These are phyloP conservation scores for Sebastes melanostomus DNA, from an alignment of 2,797 vertebrate genomes.

Conservation along the genomic window DNA sequence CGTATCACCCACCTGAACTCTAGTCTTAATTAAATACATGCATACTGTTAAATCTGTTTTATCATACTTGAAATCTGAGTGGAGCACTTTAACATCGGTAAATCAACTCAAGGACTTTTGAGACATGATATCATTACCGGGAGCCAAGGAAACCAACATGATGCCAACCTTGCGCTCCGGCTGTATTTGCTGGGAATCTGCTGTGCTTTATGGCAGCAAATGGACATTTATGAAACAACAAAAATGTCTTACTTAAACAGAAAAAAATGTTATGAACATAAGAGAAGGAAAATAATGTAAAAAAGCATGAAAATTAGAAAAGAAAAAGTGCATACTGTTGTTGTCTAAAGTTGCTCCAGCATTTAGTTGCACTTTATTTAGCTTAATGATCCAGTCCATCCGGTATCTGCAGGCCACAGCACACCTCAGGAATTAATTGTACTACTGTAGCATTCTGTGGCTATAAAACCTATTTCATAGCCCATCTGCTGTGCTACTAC, in stretches of 20 bases:
- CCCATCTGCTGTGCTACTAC: conserved; percentile 47
- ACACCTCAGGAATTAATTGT: not conserved
- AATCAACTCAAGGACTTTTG: not conserved
- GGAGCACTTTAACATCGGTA: not conserved
- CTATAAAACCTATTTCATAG: conserved; percentile 45
- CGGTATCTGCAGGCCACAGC: conserved; percentile 10
- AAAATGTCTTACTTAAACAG: not conserved
- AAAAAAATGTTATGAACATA: not conserved
- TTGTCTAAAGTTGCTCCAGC: not conserved
- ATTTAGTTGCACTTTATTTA: not conserved
- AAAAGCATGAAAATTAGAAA: not conserved
- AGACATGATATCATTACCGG: not conserved
- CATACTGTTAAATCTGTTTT: not conserved
- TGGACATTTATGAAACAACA: not conserved
- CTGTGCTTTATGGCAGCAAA: not conserved
- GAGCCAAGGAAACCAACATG: not conserved
- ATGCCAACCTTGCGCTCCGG: not conserved
- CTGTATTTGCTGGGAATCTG: not conserved
- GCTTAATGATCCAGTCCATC: conserved; percentile 35
- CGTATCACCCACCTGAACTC: not conserved
- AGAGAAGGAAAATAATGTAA: not conserved
- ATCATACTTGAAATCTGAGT: not conserved
- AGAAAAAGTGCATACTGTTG: not conserved
- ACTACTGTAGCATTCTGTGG: conserved; percentile 27
- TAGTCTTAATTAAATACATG: not conserved